Base-by-base conservation (phyloP, 2,113 vertebrate genomes). In the Peucedramus taeniatus region DNA sequence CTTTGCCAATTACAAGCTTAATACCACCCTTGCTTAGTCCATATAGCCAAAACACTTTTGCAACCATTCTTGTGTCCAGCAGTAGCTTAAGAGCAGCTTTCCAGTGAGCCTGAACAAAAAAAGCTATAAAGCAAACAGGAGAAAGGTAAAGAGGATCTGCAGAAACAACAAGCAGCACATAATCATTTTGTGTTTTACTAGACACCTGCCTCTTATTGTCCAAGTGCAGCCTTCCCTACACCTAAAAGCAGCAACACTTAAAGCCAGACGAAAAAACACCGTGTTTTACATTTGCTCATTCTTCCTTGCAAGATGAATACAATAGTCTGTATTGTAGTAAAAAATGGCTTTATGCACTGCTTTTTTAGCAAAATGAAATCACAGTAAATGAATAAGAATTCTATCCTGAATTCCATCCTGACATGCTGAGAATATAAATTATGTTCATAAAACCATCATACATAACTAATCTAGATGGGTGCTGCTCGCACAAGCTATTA, bases 401-500 rank as follows among this genome's bases (percentile, higher is more conserved):
- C 82, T 71, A 69, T 49, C 72, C 89, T 56, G 87, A 87, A 91
- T 77, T 63, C 49, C 31, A 77, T 42, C 63, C 44, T 90, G 59
- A 65, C 86, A 96, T 4, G 92, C 91, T 94, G 90, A 93, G 92
- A 96, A 97, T 93, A 94, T 83, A 95, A 96, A 97, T 97, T 89
- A 86, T 95, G 71, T 83, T 93, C 60, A 93, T 86, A 94, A 96
- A 96, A 83, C 66, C 14, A 16, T 69, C 0, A 0, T 44, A 90
- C 82, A 89, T 79, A 90, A 93, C 91, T 92, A 89, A 94, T 89
- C 93, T 87, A 83, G 86, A 80, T 64, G 63, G 87, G 72, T 5
- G 16, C 81, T 51, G 89, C 78, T 90, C 2, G 0, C 83, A 70
- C 51, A 44, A 91, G 85, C 95, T 88, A 96, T 96, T 96, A 97